These are phyloP conservation scores for Percina caprodes DNA, from an alignment of 2,113 vertebrate species.

Conservation along the genomic window DNA sequence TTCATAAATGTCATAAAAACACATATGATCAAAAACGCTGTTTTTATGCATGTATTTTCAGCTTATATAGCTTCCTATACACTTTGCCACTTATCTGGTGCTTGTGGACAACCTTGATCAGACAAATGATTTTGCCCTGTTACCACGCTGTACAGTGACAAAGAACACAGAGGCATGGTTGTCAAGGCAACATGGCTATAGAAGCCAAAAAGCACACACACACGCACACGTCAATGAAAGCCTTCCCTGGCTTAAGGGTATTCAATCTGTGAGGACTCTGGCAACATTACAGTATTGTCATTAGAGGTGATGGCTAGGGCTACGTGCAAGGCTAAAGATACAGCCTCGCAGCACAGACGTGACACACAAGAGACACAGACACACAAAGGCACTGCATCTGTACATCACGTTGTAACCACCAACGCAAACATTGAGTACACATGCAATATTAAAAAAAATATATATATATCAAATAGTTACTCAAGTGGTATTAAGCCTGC, in stretches of 20 bases:
- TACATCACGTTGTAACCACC: background rate
- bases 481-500: no score
- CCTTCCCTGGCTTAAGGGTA: slow-evolving; percentile 50
- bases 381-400: background rate
- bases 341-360: background rate
- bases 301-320: slow-evolving; percentile 34
- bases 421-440: background rate
- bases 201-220: slow-evolving; percentile 58
- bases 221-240: slow-evolving; percentile 47
- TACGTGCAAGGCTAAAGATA: slow-evolving; percentile 42
- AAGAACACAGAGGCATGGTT: slow-evolving; percentile 70
- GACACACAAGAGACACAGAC: background rate
- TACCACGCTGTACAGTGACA: slow-evolving; percentile 62
- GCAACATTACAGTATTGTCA: slow-evolving; percentile 48
- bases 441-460: background rate
- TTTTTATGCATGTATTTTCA: background rate
- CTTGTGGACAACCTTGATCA: slow-evolving; percentile 67
- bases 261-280: slow-evolving; percentile 57
- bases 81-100: slow-evolving; percentile 31
- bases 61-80: background rate
- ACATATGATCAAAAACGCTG: background rate
- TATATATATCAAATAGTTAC: background rate
- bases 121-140: slow-evolving; percentile 63
- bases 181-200: slow-evolving; percentile 75
- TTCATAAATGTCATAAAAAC: slow-evolving; percentile 45